Conservation (phyloP, 2,888 invertebrate species). For the Drosophila kokeensis region DNA sequence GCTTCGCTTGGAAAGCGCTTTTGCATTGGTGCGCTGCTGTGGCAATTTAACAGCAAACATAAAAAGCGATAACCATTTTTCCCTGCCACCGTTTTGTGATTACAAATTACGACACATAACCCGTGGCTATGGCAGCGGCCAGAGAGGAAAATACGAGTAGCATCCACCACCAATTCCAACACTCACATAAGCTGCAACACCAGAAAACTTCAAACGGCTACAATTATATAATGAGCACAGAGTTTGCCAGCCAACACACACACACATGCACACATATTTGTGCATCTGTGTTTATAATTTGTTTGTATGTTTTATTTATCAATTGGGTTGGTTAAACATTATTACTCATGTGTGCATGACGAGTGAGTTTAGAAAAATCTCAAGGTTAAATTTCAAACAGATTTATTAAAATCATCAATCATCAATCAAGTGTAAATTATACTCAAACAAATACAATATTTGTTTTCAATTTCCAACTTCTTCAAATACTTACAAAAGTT, state of each 20-base stretch:
- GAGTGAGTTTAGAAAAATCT: background rate
- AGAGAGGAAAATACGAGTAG: conserved; percentile 21
- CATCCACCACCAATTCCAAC: conserved; percentile 25
- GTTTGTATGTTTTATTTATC: conserved; percentile 20
- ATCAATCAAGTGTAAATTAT: background rate
- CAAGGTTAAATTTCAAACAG: background rate
- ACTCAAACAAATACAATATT: background rate
- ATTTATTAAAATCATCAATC: too few relatives aligned
- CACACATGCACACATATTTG: too few relatives aligned
- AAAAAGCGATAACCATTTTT: conserved; percentile 74
- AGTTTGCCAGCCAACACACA: conserved; percentile 32
- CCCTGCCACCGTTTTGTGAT: conserved; percentile 58
- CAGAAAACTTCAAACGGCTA: conserved; percentile 72
- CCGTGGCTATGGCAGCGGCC: conserved; percentile 56
- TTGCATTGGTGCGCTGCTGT: conserved; percentile 45
- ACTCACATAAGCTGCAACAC: conserved; percentile 1
- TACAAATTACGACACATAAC: conserved; percentile 74
- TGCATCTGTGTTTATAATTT: conserved; percentile 8
- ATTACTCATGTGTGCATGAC: background rate
- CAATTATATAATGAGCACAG: conserved; percentile 71
- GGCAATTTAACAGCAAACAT: conserved; percentile 70
- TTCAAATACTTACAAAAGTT: background rate
- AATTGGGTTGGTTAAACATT: conserved; percentile 43
- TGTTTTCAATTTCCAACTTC: background rate
- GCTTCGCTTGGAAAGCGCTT: conserved; percentile 9